Base-by-base conservation (phyloP, 2,888 invertebrate species). In the Orthosia gothica region DNA sequence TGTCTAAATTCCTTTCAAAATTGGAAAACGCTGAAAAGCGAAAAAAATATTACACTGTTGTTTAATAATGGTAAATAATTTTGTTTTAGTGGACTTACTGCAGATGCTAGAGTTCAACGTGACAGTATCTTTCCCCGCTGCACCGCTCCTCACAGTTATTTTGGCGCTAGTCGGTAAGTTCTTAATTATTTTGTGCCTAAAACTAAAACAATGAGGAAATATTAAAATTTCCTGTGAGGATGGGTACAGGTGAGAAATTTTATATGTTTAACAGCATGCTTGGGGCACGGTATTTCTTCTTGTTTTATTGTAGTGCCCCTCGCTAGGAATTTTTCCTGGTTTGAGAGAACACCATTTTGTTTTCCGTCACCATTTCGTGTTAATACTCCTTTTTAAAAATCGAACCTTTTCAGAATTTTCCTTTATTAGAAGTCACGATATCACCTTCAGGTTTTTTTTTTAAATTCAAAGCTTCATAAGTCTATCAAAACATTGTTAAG, bases 91-190 rank as follows among this genome's bases (percentile, higher is more conserved):
- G 93, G 99, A 99, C 95, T 97, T 99, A 72, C 97, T 99, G 85
- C 99, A 99, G 96, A 99, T 99, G 99, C 96, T 99, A 94, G 99
- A 99, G 96, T 99, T 99, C 96, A 99, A 99, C 96, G 98, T 99
- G 79, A 98, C 98, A 4, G 98, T 99, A 71, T 98, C 98, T 71
- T 99, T 99, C 93, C 99, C 99, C 50, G 99, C 99, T 61, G 99
- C 99, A 52, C 99, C 99, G 5, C 97, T 99, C 68, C 97, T 99
- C 85, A 99, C 99, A 9, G 99, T 99, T 77, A 99, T 99, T 87
- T 96, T 99, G 94, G 99, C 99, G 59, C 97, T 99, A 93, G 99
- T 99, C 89, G 99, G 99, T 99, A 97, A 98, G 99, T 98, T 76
- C 32, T 69, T 74, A 49, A 54, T 26, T 70, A 61, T 72, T 58